Conservation (phyloP, 2,888 invertebrate species). For the Drosophila sordidula region DNA sequence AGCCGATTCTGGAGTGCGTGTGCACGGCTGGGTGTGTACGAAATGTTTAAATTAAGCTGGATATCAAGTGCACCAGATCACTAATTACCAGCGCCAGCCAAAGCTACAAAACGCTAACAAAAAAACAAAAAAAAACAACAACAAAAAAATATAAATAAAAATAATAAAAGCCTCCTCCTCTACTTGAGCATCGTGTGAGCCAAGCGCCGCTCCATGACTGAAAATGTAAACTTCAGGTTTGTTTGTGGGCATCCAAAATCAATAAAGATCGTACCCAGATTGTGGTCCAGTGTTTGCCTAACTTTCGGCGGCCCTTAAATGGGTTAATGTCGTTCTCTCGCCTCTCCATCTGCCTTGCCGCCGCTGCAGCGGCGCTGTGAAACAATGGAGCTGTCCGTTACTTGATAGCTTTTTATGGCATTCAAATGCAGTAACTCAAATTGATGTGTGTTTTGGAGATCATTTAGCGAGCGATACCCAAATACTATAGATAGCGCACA, state of each 20-base stretch:
- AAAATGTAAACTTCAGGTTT: slow-evolving; percentile 33
- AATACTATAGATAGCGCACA: not conserved
- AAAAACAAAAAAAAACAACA: not conserved
- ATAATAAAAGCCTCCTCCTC: slow-evolving; percentile 18
- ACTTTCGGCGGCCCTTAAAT: slow-evolving; percentile 61
- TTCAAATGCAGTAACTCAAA: slow-evolving; percentile 62
- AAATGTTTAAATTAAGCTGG: slow-evolving; percentile 82
- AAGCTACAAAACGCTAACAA: slow-evolving; percentile 13
- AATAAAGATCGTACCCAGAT: slow-evolving; percentile 74
- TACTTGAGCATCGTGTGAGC: slow-evolving; percentile 63
- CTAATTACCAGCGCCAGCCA: slow-evolving; percentile 82
- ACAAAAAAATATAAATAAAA: not conserved
- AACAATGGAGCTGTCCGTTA: slow-evolving; percentile 70
- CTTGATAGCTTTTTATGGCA: slow-evolving; percentile 47
- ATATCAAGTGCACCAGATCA: slow-evolving; percentile 84
- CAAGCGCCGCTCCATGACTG: slow-evolving; percentile 57
- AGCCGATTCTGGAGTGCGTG: slow-evolving; percentile 42
- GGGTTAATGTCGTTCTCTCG: slow-evolving; percentile 63
- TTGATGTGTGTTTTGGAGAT: slow-evolving; percentile 40
- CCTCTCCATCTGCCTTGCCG: not conserved
- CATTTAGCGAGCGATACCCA: slow-evolving; percentile 19
- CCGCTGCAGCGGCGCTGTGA: slow-evolving; percentile 30
- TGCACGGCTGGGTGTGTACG: slow-evolving; percentile 72
- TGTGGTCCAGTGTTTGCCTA: slow-evolving; percentile 60
- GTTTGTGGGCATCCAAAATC: slow-evolving; percentile 68